Base-by-base conservation (phyloP, 2,797 vertebrate genomes). In the Cottoperca gobio region DNA sequence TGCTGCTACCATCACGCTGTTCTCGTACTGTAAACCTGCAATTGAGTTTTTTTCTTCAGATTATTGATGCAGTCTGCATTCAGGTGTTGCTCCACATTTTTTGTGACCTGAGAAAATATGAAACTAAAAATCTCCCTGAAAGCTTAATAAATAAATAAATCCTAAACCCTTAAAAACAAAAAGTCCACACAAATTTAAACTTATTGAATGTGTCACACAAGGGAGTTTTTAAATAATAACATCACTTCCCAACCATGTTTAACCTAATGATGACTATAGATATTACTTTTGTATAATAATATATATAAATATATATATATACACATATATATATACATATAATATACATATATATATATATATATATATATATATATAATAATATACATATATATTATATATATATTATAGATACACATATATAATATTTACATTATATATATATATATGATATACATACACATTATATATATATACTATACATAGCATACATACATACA, bases 81-180 rank as follows among this genome's bases (percentile, higher is more conserved):
- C 31, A 42, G 45, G 14, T 14, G 33, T 64, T 24, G 69, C 26
- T 77, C 23, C 49, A 48, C 59, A 67, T 45, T 26, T 11, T 63
- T 45, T 26, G 12, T 64, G 67, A 80, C 72, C 73, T 64, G 66
- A 85, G 63, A 5, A 60, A 75, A 76, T 3, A 61, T 26, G n/a
- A 6, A 14, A 26, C 49, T 46, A 63, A 62, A 67, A 33, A 54
- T 24, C 42, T 61, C 48, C 48, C 46, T 52, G 54, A 26, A 70
- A 85, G 8, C 33, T 43, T 10, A 19, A 78, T 19, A 42, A 60
- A 81, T 74, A 79, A 73, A 76, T 64, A 79, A 24, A 65, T 31
- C 45, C 9, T 50, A 65, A 82, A 66, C 33, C 46, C 50, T 54
- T 11, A 50, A 37, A 73, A 70, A 42, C 31, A 59, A 50, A 33